A percentile compares a stretch with the other conserved stretches of the same genome.
Evolutionary conservation across 2,797 vertebrate genomes (phyloP).

Genomic region (Gymnoscopelus microlampas): DNA sequence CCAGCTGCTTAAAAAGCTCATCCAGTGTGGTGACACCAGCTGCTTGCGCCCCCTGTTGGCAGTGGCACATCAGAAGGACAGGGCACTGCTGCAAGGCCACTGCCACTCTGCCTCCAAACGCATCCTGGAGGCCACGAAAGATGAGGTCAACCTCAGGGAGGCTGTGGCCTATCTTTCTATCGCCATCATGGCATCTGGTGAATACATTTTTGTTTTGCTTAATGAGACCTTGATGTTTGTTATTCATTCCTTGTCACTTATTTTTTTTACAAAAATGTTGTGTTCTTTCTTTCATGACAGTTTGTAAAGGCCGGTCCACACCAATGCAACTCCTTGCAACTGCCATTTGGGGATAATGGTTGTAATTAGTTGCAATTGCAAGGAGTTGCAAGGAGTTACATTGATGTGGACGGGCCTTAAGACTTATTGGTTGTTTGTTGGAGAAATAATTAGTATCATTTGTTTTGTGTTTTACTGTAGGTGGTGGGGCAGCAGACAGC

Average conservation of each 20-base stretch:
- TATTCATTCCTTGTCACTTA: background rate
- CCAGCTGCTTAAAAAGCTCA: slow-evolving; percentile 91
- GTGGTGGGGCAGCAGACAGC: slow-evolving; percentile 83
- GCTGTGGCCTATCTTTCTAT: slow-evolving; percentile 92
- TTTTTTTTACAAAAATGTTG: too few species aligned
- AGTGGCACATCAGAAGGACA: slow-evolving; percentile 83
- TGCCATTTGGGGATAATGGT: too few species aligned
- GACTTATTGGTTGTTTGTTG: background rate
- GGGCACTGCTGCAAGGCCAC: slow-evolving; percentile 82
- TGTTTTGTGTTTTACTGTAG: slow-evolving; percentile 68
- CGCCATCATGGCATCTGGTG: slow-evolving; percentile 93
- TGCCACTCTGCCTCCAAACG: slow-evolving; percentile 85
- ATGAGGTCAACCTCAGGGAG: slow-evolving; percentile 80
- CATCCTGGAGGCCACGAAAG: slow-evolving; percentile 76
- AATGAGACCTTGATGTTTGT: slow-evolving; percentile 23
- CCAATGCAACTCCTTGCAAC: too few species aligned
- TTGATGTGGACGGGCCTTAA: too few species aligned
- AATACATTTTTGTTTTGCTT: slow-evolving; percentile 15
- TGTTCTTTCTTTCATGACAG: too few species aligned
- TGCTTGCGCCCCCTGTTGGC: slow-evolving; percentile 87
- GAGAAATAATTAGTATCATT: background rate
- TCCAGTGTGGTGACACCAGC: slow-evolving; percentile 87
- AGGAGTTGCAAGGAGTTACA: too few species aligned
- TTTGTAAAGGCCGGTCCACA: too few species aligned
- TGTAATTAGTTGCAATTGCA: too few species aligned